Percentiles rank a stretch among this genome's conserved stretches.
Conservation (phyloP, 2,113 vertebrate species). For the Plotosus lineatus region DNA sequence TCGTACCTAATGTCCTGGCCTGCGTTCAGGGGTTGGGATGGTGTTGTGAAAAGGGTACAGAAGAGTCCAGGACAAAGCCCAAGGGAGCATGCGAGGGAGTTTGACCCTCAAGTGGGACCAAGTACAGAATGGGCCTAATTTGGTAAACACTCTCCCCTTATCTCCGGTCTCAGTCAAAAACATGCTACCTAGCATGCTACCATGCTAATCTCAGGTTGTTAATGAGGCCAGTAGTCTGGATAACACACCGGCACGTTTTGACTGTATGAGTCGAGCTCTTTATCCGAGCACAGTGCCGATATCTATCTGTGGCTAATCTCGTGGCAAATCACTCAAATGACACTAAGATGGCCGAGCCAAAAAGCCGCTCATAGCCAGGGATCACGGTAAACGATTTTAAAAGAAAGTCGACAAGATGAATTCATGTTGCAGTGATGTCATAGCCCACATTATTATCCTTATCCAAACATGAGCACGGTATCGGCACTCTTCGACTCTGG, state of each 20-base stretch:
- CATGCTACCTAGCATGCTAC: constrained; percentile 47
- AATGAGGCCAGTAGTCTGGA: constrained; percentile 44
- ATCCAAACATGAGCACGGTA: not conserved
- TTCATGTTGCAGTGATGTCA: not conserved
- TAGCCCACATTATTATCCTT: not conserved
- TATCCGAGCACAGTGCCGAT: constrained; percentile 38
- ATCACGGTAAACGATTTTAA: constrained; percentile 10
- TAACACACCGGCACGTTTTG: constrained; percentile 19
- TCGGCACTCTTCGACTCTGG: not conserved
- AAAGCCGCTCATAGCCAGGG: constrained; percentile 20
- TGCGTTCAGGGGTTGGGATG: too few relatives aligned
- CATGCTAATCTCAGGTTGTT: constrained; percentile 44
- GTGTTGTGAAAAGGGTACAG: too few relatives aligned
- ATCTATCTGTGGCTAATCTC: constrained; percentile 49
- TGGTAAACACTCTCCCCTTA: too few relatives aligned
- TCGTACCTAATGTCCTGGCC: constrained; percentile 34
- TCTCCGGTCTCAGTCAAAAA: constrained; percentile 45
- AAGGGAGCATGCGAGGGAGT: too few relatives aligned
- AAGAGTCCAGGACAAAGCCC: too few relatives aligned
- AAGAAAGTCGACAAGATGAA: not conserved
- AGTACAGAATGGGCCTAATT: too few relatives aligned
- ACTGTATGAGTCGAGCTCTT: constrained; percentile 26
- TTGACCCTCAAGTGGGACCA: too few relatives aligned
- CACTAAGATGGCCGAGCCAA: constrained; percentile 29
- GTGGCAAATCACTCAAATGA: constrained; percentile 47